Conservation (phyloP, 2,113 vertebrate genomes). For the Cebus imitator region DNA sequence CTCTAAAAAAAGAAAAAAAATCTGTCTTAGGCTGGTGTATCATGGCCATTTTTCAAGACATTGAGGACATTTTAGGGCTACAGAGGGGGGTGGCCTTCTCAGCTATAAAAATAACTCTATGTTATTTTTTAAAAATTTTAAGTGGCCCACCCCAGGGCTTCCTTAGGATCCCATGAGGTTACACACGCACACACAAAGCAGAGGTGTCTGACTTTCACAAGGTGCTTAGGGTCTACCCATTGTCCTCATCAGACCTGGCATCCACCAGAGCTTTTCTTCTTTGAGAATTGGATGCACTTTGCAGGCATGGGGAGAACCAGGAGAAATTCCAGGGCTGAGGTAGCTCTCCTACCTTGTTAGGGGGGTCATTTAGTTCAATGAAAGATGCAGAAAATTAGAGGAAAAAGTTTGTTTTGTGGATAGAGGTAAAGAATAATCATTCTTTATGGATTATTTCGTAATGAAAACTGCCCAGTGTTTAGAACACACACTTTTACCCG, state of each 20-base stretch:
- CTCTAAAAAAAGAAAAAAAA: not conserved
- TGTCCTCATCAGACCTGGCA: rapidly evolving
- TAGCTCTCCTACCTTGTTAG: not conserved
- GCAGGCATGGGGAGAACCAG: rapidly evolving
- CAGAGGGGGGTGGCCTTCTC: not conserved
- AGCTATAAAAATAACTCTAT: not conserved
- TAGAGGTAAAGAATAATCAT: not conserved
- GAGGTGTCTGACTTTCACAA: rapidly evolving
- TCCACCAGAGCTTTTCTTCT: not conserved
- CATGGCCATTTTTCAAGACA: not conserved
- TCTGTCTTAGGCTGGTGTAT: too few relatives aligned
- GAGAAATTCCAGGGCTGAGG: not conserved
- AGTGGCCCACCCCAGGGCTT: not conserved
- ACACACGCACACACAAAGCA: too few relatives aligned
- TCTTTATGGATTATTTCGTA: not conserved
- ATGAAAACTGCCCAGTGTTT: not conserved
- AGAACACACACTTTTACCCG: not conserved
- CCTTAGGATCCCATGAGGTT: not conserved
- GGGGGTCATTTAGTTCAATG: not conserved
- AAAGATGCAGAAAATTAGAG: not conserved
- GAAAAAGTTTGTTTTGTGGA: not conserved
- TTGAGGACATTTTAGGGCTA: not conserved
- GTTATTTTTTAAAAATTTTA: not conserved
- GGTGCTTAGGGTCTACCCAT: not conserved
- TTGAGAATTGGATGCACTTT: not conserved